A percentile compares a stretch with the other conserved stretches of the same genome.
Conservation (phyloP, 2,113 vertebrate species). For the Chrysochloris asiatica region DNA sequence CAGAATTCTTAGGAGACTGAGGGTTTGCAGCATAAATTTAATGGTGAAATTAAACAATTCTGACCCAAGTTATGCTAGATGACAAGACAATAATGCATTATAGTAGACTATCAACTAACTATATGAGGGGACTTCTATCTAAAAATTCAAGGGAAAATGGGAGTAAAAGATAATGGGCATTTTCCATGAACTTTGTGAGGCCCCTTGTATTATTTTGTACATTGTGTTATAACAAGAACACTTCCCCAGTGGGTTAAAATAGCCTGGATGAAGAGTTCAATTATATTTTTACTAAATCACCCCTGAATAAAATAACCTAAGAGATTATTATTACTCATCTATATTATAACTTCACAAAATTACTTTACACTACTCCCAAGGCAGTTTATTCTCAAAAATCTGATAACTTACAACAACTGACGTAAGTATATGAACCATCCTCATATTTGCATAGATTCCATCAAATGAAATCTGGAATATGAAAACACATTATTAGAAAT, state of each 20-base stretch:
- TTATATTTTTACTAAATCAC: conserved; percentile 37
- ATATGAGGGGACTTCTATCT: too few relatives aligned
- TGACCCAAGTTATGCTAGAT: not conserved
- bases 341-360: conserved; percentile 36
- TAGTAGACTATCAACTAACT: conserved; percentile 3
- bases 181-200: too few relatives aligned
- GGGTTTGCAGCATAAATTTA: not conserved
- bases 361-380: conserved; percentile 25
- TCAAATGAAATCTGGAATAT: conserved; percentile 94
- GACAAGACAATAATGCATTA: conserved; percentile 24
- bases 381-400: conserved; percentile 47
- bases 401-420: conserved; percentile 96
- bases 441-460: conserved; percentile 99
- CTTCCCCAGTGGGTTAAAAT: not conserved
- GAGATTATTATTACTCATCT: conserved; percentile 14
- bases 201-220: not conserved
- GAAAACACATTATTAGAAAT: conserved; percentile 56
- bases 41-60: conserved; percentile 20
- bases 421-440: conserved; percentile 99
- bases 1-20: not conserved
- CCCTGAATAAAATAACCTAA: conserved; percentile 48
- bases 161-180: too few relatives aligned
- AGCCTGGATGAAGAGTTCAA: not conserved
- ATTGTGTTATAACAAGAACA: not conserved
- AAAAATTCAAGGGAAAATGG: too few relatives aligned